Percentiles rank a stretch among this genome's conserved stretches.
Evolutionary conservation across 2,888 invertebrate genomes (phyloP).

Genomic region (Cerceris ruficornis): DNA sequence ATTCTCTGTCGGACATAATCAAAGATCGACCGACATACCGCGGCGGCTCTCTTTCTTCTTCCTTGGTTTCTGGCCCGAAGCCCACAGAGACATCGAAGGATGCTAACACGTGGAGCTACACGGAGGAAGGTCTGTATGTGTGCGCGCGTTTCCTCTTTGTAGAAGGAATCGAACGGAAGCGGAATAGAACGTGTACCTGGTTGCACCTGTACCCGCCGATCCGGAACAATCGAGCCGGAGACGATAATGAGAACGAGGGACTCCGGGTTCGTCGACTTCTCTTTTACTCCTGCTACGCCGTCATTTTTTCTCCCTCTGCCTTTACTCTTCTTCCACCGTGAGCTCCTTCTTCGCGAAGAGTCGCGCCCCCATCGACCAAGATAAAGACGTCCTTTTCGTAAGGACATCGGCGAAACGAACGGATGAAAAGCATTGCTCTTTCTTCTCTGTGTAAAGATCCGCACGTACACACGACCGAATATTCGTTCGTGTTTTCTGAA

Average conservation of each 20-base stretch:
- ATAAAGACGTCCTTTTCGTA: conserved; percentile 62
- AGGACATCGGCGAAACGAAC: conserved; percentile 52
- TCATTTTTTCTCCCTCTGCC: conserved; percentile 51
- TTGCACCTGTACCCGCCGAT: conserved; percentile 66
- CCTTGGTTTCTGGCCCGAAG: background rate
- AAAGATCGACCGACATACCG: conserved; percentile 62
- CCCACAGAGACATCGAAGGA: conserved; percentile 5
- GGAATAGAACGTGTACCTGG: conserved; percentile 67
- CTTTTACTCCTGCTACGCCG: conserved; percentile 47
- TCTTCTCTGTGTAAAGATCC: conserved; percentile 19
- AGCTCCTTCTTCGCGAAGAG: conserved; percentile 39
- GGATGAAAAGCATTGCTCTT: conserved; percentile 43
- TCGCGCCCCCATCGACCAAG: conserved; percentile 51
- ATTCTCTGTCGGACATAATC: conserved; percentile 62
- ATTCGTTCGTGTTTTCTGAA: conserved; percentile 30
- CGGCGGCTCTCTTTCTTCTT: conserved; percentile 27
- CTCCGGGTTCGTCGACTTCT: conserved; percentile 60
- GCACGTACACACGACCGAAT: conserved; percentile 18
- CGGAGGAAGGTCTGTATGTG: background rate
- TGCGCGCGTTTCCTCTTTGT: conserved; percentile 16
- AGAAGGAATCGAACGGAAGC: conserved; percentile 58
- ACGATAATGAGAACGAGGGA: conserved; percentile 71
- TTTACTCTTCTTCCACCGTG: conserved; percentile 9
- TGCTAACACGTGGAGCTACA: background rate
- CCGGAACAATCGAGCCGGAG: conserved; percentile 73